Conservation (phyloP, 2,113 vertebrate species). For the Ciconia maguari region DNA sequence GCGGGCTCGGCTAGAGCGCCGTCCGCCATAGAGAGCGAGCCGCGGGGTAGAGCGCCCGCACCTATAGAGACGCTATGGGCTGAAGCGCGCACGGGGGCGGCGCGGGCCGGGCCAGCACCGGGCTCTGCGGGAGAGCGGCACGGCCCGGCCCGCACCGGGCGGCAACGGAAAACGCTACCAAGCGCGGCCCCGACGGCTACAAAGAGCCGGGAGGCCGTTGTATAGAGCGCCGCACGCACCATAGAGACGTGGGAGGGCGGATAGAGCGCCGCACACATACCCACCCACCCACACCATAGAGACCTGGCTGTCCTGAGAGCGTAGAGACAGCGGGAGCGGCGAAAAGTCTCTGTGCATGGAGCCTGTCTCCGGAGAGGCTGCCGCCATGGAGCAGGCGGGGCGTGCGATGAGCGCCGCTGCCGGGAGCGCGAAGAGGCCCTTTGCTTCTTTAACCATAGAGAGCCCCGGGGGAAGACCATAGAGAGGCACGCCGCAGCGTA, state of each 20-base stretch:
- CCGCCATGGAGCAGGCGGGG: no score
- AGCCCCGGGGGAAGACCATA: not conserved
- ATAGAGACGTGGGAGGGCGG: accelerated
- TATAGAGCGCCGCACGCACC: not conserved
- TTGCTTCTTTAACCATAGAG: not conserved
- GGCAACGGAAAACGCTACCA: accelerated
- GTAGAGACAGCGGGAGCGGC: not conserved
- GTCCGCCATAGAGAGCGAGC: not conserved
- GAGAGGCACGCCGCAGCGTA: not conserved
- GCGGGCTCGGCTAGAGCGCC: not conserved
- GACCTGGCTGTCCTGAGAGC: no score
- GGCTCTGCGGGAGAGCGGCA: no score
- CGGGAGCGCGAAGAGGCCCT: not conserved
- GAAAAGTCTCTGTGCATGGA: accelerated
- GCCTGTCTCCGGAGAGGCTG: not conserved
- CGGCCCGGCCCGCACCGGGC: not conserved
- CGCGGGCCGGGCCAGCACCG: no score
- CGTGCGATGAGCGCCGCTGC: no score
- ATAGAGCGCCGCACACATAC: not conserved
- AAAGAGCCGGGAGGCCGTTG: not conserved
- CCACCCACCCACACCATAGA: not conserved
- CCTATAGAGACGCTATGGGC: not conserved
- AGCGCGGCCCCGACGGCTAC: no score
- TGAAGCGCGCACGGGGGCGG: accelerated
- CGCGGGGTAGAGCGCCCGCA: not conserved